Base-by-base conservation (phyloP, 2,113 vertebrate genomes). In the Sylvia atricapilla region DNA sequence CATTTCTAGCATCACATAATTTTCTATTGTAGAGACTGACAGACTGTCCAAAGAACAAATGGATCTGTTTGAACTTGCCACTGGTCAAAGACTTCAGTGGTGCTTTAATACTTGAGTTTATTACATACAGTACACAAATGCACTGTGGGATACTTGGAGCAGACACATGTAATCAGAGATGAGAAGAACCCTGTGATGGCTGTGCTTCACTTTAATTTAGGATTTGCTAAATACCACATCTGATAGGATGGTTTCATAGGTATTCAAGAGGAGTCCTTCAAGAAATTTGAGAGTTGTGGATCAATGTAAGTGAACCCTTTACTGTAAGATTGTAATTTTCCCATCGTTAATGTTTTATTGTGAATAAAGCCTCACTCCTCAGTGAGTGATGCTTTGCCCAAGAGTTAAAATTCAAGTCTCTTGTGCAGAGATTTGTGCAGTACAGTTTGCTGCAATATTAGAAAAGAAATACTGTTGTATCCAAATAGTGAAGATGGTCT, bases 141-240 rank as follows among this genome's bases (percentile, higher is more conserved):
- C 3, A 5, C 58, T 35, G 0, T 41, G 41, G 16, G 47, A 5
- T 28, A 13, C 30, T 62, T 92, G 43, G 16, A 81, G 52, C 52
- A 25, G 20, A 39, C n/a, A 23, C 7, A 5, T 0, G 0, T 35
- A 25, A 62, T 33, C 2, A 3, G 33, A 16, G 22, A 56, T 11
- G 18, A 41, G 33, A 35, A 66, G 9, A 77, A 7, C 33, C 2
- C 24, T 56, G 12, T 52, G 15, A 28, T 76, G 37, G 30, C 46
- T 82, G 8, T 43, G 31, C 41, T 68, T 52, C 28, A 19, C 16
- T 77, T 73, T 12, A 27, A n/a, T 66, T 70, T 56, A 31, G 24
- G 19, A 7, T 87, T 59, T 69, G 19, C 12, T 15, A 10, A 55
- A 46, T 30, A 43, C 15, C 18, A 11, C 20, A 8, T 60, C 28